Evolutionary conservation across 2,888 invertebrate species (phyloP).

Genomic region (Microctonus hyperodae): DNA sequence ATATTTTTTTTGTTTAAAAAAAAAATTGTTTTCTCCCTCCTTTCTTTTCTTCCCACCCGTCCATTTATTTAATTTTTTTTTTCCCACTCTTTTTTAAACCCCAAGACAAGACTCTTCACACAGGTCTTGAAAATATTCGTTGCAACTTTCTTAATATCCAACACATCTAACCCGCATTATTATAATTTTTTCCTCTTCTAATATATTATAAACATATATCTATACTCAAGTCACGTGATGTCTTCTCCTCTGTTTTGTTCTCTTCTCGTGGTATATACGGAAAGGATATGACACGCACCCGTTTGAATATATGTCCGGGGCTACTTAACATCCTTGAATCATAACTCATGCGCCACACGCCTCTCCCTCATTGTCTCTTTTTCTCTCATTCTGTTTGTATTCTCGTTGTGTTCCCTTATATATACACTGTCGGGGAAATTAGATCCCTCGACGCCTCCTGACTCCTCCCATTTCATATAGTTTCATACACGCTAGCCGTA

Average conservation of each 20-base stretch:
- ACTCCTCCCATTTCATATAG: neutral
- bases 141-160: neutral
- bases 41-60: neutral
- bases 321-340: slow-evolving; percentile 15
- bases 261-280: neutral
- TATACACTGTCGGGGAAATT: slow-evolving; percentile 1
- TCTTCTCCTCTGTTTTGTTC: neutral
- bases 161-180: neutral
- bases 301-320: slow-evolving; percentile 23
- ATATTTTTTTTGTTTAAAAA: slow-evolving; percentile 12
- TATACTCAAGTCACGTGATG: too few relatives aligned
- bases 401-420: neutral
- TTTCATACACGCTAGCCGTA: neutral
- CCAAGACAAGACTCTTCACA: neutral
- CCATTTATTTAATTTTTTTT: slow-evolving; percentile 15
- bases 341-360: neutral
- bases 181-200: neutral
- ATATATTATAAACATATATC: neutral
- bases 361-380: neutral
- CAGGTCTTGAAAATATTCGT: neutral
- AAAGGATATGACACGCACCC: neutral
- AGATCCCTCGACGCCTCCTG: neutral
- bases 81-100: slow-evolving; percentile 11
- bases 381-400: slow-evolving; percentile 8
- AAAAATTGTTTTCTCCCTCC: slow-evolving; percentile 17